Evolutionary conservation across 1,140 invertebrate genomes (phyloP).

Genomic region (Neodiprion lecontei): DNA sequence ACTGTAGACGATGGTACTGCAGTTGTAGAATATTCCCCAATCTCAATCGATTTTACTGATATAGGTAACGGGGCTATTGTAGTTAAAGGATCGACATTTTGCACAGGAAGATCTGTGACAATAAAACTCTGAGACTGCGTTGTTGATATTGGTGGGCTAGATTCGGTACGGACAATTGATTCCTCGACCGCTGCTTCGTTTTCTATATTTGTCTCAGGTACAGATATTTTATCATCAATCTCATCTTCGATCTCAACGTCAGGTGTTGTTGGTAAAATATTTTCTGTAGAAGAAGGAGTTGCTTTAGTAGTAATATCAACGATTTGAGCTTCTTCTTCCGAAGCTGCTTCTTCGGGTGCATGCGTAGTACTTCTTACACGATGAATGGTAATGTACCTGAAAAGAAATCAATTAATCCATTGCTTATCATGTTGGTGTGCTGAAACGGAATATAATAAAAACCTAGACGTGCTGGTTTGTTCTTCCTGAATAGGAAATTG

Average conservation of each 20-base stretch:
- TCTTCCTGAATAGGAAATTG: conserved; percentile 24
- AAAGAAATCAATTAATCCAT: conserved; percentile 23
- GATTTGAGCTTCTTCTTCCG: conserved; percentile 18
- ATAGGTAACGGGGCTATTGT: conserved; percentile 45
- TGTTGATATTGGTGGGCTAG: conserved; percentile 31
- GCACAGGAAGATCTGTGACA: conserved; percentile 41
- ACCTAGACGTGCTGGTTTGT: conserved; percentile 47
- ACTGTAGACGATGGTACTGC: conserved; percentile 49
- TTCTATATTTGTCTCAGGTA: conserved; percentile 19
- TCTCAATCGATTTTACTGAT: conserved; percentile 42
- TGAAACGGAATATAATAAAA: conserved; percentile 20
- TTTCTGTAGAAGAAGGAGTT: background rate
- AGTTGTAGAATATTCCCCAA: conserved; percentile 49
- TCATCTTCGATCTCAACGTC: conserved; percentile 29
- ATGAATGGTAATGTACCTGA: conserved; percentile 60
- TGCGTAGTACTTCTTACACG: conserved; percentile 57
- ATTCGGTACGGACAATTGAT: conserved; percentile 38
- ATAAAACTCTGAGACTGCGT: conserved; percentile 34
- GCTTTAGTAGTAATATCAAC: background rate
- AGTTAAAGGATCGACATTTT: conserved; percentile 40
- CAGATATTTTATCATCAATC: conserved; percentile 46
- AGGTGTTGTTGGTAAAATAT: conserved; percentile 19
- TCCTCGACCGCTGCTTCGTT: conserved; percentile 34
- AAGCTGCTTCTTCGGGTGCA: conserved; percentile 18
- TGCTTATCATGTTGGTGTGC: background rate